Percentiles rank a stretch among this genome's conserved stretches.
These are phyloP conservation scores for Tiliacea aurago DNA, from an alignment of 2,888 invertebrate genomes.

Conservation along the genomic window DNA sequence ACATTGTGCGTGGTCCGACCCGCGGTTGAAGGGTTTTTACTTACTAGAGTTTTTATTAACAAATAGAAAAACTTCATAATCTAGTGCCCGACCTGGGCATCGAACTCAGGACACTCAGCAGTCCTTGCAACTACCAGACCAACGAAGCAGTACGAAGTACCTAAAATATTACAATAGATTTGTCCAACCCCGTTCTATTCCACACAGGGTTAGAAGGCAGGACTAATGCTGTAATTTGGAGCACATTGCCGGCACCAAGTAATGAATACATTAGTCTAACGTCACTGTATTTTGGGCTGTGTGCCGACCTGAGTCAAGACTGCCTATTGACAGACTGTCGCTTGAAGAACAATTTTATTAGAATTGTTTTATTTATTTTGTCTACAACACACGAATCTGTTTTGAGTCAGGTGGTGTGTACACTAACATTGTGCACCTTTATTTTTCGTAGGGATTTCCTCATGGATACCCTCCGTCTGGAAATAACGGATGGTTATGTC, in stretches of 20 bases:
- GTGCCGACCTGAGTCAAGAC: background rate
- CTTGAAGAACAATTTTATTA: no score
- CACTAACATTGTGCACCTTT: no score
- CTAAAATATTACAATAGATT: slow-evolving; percentile 48
- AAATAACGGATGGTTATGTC: no score
- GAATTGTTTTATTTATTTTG: no score
- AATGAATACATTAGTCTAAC: slow-evolving; percentile 65
- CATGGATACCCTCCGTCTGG: no score
- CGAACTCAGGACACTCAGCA: background rate
- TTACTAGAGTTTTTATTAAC: no score
- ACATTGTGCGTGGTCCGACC: no score
- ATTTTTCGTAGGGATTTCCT: no score
- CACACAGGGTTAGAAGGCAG: slow-evolving; percentile 34
- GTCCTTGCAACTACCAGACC: background rate
- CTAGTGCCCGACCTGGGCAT: background rate
- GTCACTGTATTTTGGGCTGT: slow-evolving; percentile 46
- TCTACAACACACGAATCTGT: no score
- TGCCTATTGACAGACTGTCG: background rate
- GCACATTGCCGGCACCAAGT: slow-evolving; percentile 49
- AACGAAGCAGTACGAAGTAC: background rate
- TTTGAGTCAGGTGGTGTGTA: no score
- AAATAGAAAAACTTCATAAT: background rate
- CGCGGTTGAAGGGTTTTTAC: no score
- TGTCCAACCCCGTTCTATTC: slow-evolving; percentile 39
- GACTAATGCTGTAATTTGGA: slow-evolving; percentile 60